Evolutionary conservation across 2,888 invertebrate genomes (phyloP).

Genomic region (Leptura quadrifasciata): DNA sequence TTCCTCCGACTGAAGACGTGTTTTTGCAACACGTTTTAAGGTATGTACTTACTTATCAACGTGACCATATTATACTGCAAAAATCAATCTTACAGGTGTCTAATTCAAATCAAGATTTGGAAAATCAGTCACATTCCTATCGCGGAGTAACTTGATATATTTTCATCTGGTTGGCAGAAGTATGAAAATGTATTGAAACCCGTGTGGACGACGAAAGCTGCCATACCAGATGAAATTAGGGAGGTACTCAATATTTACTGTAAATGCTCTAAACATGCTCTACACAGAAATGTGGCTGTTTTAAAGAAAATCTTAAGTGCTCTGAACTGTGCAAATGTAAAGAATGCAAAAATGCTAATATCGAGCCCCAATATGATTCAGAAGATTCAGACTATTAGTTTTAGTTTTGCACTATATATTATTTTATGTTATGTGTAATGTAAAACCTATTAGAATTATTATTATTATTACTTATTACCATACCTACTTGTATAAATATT

Average conservation of each 20-base stretch:
- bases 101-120: no score
- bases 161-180: neutral
- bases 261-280: neutral
- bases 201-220: neutral
- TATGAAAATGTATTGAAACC: neutral
- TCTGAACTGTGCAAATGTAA: neutral
- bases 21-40: neutral
- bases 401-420: conserved; percentile 1
- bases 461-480: neutral
- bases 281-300: neutral
- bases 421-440: neutral
- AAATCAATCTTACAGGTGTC: no score
- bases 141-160: neutral
- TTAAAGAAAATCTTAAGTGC: neutral
- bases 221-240: neutral
- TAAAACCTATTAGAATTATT: neutral
- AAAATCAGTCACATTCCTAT: neutral
- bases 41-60: neutral
- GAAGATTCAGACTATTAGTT: neutral
- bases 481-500: neutral
- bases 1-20: neutral
- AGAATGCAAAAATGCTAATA: neutral
- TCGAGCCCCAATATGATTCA: neutral
- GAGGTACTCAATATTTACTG: conserved; percentile 1
- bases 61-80: neutral